These are phyloP conservation scores for Hydroisotoma schaefferi DNA, from an alignment of 2,888 invertebrate species.

Conservation along the genomic window DNA sequence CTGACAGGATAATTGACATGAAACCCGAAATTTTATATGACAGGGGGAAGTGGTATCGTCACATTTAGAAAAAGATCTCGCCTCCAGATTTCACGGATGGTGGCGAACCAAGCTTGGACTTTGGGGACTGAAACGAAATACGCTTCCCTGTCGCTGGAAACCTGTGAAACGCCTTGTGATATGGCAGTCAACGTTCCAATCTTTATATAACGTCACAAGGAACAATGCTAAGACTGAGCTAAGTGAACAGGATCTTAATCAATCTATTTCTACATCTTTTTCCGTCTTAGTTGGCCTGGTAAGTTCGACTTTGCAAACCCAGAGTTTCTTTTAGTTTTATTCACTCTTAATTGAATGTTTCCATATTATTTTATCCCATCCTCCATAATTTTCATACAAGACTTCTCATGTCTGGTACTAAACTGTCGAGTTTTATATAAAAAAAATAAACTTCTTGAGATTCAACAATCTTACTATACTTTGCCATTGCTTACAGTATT, in stretches of 20 bases:
- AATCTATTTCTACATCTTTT: constrained; percentile 22
- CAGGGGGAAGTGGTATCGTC: constrained; percentile 41
- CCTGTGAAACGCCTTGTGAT: constrained; percentile 36
- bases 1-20: too few species aligned
- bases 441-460: too few species aligned
- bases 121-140: constrained; percentile 34
- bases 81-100: constrained; percentile 43
- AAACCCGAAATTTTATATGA: too few species aligned
- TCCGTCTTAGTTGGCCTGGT: constrained; percentile 45
- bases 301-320: constrained; percentile 26
- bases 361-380: too few species aligned
- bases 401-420: too few species aligned
- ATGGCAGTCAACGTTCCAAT: constrained; percentile 40
- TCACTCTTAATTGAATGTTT: too few species aligned
- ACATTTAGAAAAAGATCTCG: constrained; percentile 39
- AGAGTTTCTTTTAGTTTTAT: too few species aligned
- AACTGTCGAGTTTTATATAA: too few species aligned
- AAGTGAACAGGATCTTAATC: background rate
- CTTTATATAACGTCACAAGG: too few species aligned
- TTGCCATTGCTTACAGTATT: too few species aligned
- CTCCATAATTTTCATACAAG: too few species aligned
- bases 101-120: constrained; percentile 44
- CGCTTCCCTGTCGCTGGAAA: constrained; percentile 28
- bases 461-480: too few species aligned
- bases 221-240: background rate